Evolutionary conservation across 2,797 vertebrate species (phyloP), one percentile per base, ranked within the genome.

Genomic region (Scolopax rusticola): DNA sequence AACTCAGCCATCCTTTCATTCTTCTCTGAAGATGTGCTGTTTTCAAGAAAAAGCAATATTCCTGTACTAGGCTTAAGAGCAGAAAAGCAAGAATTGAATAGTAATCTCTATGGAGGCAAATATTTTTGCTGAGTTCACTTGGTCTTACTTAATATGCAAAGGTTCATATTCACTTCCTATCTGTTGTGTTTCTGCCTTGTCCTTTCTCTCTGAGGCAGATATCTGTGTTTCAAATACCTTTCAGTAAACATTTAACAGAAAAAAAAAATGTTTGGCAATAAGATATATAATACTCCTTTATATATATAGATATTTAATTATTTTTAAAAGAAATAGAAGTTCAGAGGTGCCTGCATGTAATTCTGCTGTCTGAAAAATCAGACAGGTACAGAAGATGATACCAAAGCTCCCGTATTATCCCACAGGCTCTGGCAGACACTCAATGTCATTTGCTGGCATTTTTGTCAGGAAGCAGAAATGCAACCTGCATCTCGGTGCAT

Each of bases 251-350:
- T 19, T 36, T 63, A 24, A 65, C 15, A 47, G n/a, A 32, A 65
- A 82, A 60, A n/a, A 65, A n/a, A 57, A 47, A 8, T 65, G 15
- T 45, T 53, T 76, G 32, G 36, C 17, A 76, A 9, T 25, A 64
- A 56, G 20, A 17, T 23, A 19, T 7, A 36, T 13, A 67, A 32
- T 33, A 2, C 0, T 50, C 1, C 3, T 41, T 6, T 32, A 17
- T 19, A 11, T 47, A 11, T 23, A 25, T 56, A 17, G 1, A 11
- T 8, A 19, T 17, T 23, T 23, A 18, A 27, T 61, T 28, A 38
- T 38, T n/a, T 74, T 30, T 43, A 2, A 32, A 40, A 7, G 15
- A 69, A 56, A 23, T 9, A 48, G 33, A 63, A 63, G 38, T 85
- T 51, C 20, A 50, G 23, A 63, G 20, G 10, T 27, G 10, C 15